Evolutionary conservation across 1,140 invertebrate species (phyloP).

Genomic region (Adelges cooleyi): DNA sequence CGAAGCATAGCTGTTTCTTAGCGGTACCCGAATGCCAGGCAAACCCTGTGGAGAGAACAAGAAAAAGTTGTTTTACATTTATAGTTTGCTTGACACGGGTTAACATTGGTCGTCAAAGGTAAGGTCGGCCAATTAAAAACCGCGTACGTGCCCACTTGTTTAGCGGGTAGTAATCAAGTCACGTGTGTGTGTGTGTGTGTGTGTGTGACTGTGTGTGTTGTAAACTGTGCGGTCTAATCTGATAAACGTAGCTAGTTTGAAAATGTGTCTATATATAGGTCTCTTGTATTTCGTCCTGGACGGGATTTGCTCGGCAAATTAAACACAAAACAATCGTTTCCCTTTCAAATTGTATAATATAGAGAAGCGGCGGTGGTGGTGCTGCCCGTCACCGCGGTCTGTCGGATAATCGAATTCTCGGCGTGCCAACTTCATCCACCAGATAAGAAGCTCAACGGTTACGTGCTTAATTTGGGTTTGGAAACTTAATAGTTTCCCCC

Average conservation of each 20-base stretch:
- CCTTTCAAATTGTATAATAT: background rate
- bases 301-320: slow-evolving; percentile 15
- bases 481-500: slow-evolving; percentile 28
- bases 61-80: slow-evolving; percentile 31
- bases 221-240: background rate
- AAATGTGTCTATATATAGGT: too few species aligned
- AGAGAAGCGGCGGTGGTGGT: background rate
- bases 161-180: too few species aligned
- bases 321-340: background rate
- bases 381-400: background rate
- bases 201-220: too few species aligned
- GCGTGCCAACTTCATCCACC: background rate
- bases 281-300: slow-evolving; percentile 36
- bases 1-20: slow-evolving; percentile 42
- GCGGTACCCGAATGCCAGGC: slow-evolving; percentile 43
- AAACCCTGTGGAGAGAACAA: slow-evolving; percentile 38
- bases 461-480: slow-evolving; percentile 28
- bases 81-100: too few species aligned
- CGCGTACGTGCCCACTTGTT: too few species aligned
- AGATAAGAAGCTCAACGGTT: slow-evolving; percentile 27
- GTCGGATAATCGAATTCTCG: slow-evolving; percentile 18
- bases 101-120: too few species aligned
- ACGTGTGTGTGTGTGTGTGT: too few species aligned
- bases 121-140: too few species aligned
- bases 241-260: background rate